phyloP scores from a whole-genome alignment of 2,888 invertebrate species.

The Aethes cnicana region DNA sequence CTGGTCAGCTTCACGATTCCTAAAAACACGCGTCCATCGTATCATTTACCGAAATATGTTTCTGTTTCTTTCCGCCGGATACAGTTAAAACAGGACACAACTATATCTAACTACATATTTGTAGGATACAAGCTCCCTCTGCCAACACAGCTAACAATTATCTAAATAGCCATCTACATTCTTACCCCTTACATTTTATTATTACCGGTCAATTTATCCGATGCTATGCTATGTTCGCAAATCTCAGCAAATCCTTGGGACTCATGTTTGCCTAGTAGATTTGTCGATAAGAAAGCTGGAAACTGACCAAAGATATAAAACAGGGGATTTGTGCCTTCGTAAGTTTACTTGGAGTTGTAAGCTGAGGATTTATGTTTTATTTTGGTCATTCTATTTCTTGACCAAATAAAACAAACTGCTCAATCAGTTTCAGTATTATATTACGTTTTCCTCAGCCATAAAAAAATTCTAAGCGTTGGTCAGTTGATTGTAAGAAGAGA shows the following conservation, averaged over 20 bases:
- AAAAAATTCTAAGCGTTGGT: too few species aligned
- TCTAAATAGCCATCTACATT: slow-evolving; percentile 83
- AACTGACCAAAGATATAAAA: slow-evolving; percentile 62
- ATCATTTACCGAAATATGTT: slow-evolving; percentile 6
- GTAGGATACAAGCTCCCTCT: slow-evolving; percentile 40
- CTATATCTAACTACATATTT: slow-evolving; percentile 1
- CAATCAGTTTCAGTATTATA: too few species aligned
- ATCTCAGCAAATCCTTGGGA: slow-evolving; percentile 66
- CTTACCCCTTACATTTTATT: slow-evolving; percentile 83
- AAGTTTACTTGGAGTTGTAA: slow-evolving; percentile 36
- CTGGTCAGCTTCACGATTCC: slow-evolving; percentile 44
- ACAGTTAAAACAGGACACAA: slow-evolving; percentile 12
- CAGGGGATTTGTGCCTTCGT: slow-evolving; percentile 51
- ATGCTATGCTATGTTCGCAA: slow-evolving; percentile 63
- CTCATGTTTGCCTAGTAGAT: slow-evolving; percentile 74
- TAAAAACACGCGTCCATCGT: neutral
- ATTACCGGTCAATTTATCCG: slow-evolving; percentile 82
- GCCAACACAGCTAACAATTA: slow-evolving; percentile 79
- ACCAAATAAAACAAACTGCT: too few species aligned
- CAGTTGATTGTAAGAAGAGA: too few species aligned
- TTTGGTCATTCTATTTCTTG: neutral
- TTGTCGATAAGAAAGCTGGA: slow-evolving; percentile 63
- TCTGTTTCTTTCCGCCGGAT: slow-evolving; percentile 19
- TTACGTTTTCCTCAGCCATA: too few species aligned
- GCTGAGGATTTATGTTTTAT: slow-evolving; percentile 27